Evolutionary conservation across 2,888 invertebrate species (phyloP).

Genomic region (Ectemnius lituratus): DNA sequence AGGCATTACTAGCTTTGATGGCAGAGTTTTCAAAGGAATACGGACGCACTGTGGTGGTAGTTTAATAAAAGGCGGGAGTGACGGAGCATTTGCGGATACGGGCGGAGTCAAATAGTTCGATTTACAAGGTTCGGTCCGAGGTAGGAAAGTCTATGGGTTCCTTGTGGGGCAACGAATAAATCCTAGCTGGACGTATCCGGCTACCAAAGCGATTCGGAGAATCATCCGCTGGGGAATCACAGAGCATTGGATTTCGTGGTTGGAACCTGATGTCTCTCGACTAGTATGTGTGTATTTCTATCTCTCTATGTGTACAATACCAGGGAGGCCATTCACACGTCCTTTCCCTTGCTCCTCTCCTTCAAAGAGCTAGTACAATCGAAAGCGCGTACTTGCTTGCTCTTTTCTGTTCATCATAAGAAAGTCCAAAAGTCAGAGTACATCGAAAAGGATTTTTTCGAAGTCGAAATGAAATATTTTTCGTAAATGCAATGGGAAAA

Average conservation of each 20-base stretch:
- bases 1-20: no score
- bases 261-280: neutral
- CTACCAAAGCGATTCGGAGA: conserved; percentile 35
- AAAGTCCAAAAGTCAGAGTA: no score
- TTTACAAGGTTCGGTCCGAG: no score
- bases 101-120: no score
- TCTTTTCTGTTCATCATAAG: neutral
- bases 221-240: conserved; percentile 26
- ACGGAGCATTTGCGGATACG: no score
- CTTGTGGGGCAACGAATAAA: conserved; percentile 16
- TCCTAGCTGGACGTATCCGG: neutral
- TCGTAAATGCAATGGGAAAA: no score
- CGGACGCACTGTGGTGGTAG: no score
- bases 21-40: no score
- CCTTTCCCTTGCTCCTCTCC: neutral
- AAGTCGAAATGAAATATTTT: no score
- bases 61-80: no score
- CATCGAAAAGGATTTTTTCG: no score
- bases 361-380: neutral
- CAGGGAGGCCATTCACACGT: neutral
- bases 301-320: neutral
- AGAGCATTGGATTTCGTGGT: conserved; percentile 24
- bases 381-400: neutral
- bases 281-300: no score
- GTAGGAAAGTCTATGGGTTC: neutral